A percentile compares a stretch with the other conserved stretches of the same genome.
These are phyloP conservation scores for Drosophila novamexicana DNA, from an alignment of 1,140 invertebrate genomes.

Conservation along the genomic window DNA sequence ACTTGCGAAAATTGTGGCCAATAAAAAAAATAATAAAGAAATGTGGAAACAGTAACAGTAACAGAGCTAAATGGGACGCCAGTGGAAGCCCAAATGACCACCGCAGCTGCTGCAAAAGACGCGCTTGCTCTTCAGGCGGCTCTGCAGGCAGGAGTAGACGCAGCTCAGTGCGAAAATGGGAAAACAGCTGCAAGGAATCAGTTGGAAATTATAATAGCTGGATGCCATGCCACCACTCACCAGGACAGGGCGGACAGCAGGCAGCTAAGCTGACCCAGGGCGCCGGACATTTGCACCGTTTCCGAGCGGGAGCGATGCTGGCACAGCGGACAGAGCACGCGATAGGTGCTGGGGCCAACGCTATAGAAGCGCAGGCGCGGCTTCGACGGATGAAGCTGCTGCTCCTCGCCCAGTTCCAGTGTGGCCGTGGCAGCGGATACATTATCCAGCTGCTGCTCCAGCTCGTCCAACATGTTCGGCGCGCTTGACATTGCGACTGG, in stretches of 20 bases:
- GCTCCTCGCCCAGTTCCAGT: slow-evolving; percentile 25
- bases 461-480: slow-evolving; percentile 58
- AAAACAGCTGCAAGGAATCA: slow-evolving; percentile 66
- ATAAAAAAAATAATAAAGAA: neutral
- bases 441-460: slow-evolving; percentile 47
- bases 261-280: slow-evolving; percentile 71
- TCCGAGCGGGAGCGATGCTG: slow-evolving; percentile 56
- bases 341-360: slow-evolving; percentile 68
- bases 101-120: slow-evolving; percentile 79
- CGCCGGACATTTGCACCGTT: slow-evolving; percentile 68
- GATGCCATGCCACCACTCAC: slow-evolving; percentile 33
- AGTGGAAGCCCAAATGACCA: slow-evolving; percentile 79
- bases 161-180: slow-evolving; percentile 75
- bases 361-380: slow-evolving; percentile 69
- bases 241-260: slow-evolving; percentile 68
- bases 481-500: slow-evolving; percentile 61
- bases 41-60: neutral
- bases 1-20: slow-evolving; percentile 7
- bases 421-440: slow-evolving; percentile 58
- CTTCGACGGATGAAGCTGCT: slow-evolving; percentile 41
- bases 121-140: slow-evolving; percentile 74
- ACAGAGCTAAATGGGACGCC: slow-evolving; percentile 60
- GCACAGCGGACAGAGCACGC: slow-evolving; percentile 71
- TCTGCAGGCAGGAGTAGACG: slow-evolving; percentile 73
- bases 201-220: neutral